phyloP scores from a whole-genome alignment of 2,797 vertebrate species.

The Picus viridis region DNA sequence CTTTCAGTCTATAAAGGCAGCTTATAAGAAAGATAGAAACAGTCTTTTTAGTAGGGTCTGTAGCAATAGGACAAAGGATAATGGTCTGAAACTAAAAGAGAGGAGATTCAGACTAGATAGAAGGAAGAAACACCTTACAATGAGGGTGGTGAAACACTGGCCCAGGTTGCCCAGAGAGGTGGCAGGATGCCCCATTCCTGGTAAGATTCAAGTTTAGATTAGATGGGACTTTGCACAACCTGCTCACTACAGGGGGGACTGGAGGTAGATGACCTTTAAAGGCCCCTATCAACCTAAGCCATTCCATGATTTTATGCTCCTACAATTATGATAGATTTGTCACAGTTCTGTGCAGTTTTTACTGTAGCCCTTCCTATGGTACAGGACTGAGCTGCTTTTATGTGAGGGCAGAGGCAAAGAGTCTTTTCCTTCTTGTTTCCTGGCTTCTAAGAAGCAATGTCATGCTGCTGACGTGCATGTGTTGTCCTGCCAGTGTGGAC shows the following conservation, averaged over 20 bases:
- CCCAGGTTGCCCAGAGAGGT: background rate
- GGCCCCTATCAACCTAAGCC: background rate
- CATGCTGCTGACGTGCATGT: background rate
- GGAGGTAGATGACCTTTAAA: background rate
- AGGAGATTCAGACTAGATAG: rapidly evolving
- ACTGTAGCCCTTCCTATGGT: background rate
- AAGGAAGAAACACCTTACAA: background rate
- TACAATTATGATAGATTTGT: background rate
- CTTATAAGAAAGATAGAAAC: background rate
- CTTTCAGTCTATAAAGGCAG: background rate
- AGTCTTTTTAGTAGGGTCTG: background rate
- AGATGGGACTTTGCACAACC: background rate
- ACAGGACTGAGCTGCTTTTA: background rate
- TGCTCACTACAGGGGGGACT: rapidly evolving
- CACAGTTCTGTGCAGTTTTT: background rate
- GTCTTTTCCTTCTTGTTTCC: background rate
- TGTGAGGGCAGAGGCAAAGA: background rate
- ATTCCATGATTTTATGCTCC: background rate
- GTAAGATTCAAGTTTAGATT: background rate
- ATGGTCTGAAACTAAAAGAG: background rate
- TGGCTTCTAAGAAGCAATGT: background rate
- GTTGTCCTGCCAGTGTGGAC: background rate
- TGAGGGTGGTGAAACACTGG: rapidly evolving
- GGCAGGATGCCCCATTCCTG: rapidly evolving
- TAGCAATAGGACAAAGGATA: rapidly evolving